Percentiles rank a stretch among this genome's conserved stretches.
These are phyloP conservation scores for Melitaea athalia DNA, from an alignment of 2,888 invertebrate genomes.

Conservation along the genomic window DNA sequence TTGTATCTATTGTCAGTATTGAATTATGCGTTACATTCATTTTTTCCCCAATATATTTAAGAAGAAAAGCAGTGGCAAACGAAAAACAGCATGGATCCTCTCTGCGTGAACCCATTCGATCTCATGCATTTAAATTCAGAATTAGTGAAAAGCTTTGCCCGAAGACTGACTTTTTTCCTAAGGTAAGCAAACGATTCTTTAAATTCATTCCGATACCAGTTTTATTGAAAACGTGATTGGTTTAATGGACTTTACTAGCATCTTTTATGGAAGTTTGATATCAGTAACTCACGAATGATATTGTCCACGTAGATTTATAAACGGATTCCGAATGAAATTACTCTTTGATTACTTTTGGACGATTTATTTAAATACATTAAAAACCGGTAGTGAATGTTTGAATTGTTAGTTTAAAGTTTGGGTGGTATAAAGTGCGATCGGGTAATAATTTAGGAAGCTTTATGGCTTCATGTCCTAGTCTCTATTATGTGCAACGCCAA, in stretches of 20 bases:
- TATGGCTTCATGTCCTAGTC: constrained; percentile 38
- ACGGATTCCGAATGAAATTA: constrained; percentile 30
- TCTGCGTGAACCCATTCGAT: constrained; percentile 76
- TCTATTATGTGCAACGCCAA: constrained; percentile 41
- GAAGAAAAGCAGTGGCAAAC: constrained; percentile 62
- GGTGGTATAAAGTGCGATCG: constrained; percentile 38
- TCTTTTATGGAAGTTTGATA: constrained; percentile 14
- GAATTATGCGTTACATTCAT: constrained; percentile 61
- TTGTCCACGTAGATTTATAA: constrained; percentile 13
- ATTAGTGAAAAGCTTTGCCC: constrained; percentile 75
- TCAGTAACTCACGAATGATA: constrained; percentile 15
- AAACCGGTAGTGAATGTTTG: constrained; percentile 27
- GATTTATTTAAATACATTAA: constrained; percentile 33
- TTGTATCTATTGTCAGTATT: constrained; percentile 41
- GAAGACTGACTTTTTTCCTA: constrained; percentile 65
- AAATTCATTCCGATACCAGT: constrained; percentile 63
- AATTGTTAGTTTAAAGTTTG: constrained; percentile 40
- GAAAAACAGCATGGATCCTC: constrained; percentile 64
- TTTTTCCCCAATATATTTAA: constrained; percentile 73
- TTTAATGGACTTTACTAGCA: constrained; percentile 61
- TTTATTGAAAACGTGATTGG: constrained; percentile 74
- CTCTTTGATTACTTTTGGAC: constrained; percentile 28
- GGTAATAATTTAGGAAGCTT: constrained; percentile 42
- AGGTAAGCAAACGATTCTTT: constrained; percentile 67
- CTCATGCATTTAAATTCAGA: constrained; percentile 82